phyloP scores from a whole-genome alignment of 2,888 invertebrate species.

The Volucella inanis region DNA sequence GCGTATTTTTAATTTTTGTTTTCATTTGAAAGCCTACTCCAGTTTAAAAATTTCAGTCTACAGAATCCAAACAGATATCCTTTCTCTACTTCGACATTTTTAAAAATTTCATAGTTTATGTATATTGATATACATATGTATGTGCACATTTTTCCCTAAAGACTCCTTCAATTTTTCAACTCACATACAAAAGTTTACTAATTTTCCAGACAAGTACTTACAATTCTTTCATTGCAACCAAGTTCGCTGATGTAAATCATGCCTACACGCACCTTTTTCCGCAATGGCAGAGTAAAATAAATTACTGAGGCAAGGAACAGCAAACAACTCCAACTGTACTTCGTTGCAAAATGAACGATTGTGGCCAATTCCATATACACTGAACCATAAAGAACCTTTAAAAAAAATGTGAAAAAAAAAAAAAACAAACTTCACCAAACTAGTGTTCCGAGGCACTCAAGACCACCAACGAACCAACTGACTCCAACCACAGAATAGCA shows the following conservation, averaged over 20 bases:
- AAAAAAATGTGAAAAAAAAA: background rate
- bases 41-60: too few species aligned
- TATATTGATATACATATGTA: background rate
- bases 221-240: slow-evolving; percentile 35
- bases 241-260: slow-evolving; percentile 38
- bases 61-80: too few species aligned
- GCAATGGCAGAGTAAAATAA: slow-evolving; percentile 6
- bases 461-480: slow-evolving; percentile 44
- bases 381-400: slow-evolving; percentile 49
- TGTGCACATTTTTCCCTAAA: background rate
- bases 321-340: slow-evolving; percentile 41
- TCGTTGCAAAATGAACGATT: slow-evolving; percentile 70
- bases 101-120: too few species aligned
- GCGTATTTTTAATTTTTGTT: too few species aligned
- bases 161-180: slow-evolving; percentile 41
- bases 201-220: slow-evolving; percentile 35
- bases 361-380: slow-evolving; percentile 74
- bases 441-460: slow-evolving; percentile 44
- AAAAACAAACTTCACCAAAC: slow-evolving; percentile 28
- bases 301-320: slow-evolving; percentile 28
- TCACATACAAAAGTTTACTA: slow-evolving; percentile 35
- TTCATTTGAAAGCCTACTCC: too few species aligned
- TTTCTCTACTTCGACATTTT: too few species aligned
- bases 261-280: slow-evolving; percentile 41
- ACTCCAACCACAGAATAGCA: slow-evolving; percentile 65